Conservation (phyloP, 2,113 vertebrate species). For the Phyllostomus hastatus region DNA sequence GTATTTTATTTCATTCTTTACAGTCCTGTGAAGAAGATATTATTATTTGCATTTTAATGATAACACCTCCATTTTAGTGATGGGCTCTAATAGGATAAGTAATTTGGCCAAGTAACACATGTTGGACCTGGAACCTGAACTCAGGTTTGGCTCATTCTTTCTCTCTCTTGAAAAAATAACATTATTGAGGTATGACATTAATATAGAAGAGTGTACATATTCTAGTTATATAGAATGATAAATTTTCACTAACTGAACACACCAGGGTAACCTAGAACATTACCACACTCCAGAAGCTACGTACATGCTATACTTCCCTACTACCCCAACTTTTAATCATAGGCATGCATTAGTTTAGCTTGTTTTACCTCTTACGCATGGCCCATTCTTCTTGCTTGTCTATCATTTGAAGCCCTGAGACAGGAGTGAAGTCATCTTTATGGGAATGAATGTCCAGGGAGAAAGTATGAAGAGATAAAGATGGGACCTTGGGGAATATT, state of each 20-base stretch:
- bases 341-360: background rate
- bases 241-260: background rate
- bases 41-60: background rate
- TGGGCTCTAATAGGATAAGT: background rate
- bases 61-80: background rate
- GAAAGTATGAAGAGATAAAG: background rate
- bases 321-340: background rate
- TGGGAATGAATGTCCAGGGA: background rate
- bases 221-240: background rate
- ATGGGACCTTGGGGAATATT: background rate
- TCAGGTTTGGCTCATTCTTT: background rate
- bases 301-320: no score
- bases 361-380: background rate
- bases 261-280: background rate
- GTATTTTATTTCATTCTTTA: background rate
- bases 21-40: background rate
- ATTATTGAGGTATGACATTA: background rate
- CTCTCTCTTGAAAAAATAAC: background rate
- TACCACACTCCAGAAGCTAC: background rate
- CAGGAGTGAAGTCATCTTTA: background rate
- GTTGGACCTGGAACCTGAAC: background rate
- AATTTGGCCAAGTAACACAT: background rate
- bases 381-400: background rate
- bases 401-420: background rate
- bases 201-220: background rate